Evolutionary conservation across 2,797 vertebrate species (phyloP).

Genomic region (Leptodactylus fallax): DNA sequence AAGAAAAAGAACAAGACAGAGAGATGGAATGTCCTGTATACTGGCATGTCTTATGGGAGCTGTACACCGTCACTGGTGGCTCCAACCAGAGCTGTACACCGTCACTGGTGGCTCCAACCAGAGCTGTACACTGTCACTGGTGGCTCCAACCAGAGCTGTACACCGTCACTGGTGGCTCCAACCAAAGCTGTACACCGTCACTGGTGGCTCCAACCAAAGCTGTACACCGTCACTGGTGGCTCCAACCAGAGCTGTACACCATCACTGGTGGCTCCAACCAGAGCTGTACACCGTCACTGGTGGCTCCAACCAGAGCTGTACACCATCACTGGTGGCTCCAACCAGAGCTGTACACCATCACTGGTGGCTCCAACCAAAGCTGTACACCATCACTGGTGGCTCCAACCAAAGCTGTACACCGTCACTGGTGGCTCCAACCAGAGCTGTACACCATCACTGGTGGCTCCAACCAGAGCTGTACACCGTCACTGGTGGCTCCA

Average conservation of each 20-base stretch:
- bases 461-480: no score
- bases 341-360: not conserved
- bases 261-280: no score
- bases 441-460: no score
- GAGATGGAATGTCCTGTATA: not conserved
- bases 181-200: no score
- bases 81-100: not conserved
- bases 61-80: not conserved
- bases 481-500: not conserved
- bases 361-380: not conserved
- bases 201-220: no score
- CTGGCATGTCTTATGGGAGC: not conserved
- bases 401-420: no score
- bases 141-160: no score
- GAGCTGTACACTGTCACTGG: no score
- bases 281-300: not conserved
- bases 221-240: not conserved
- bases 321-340: no score
- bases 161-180: not conserved
- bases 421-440: not conserved
- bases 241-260: not conserved
- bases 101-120: not conserved
- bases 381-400: no score
- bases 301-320: not conserved
- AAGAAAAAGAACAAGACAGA: not conserved